Conservation (phyloP, 2,113 vertebrate species). For the Melospiza georgiana region DNA sequence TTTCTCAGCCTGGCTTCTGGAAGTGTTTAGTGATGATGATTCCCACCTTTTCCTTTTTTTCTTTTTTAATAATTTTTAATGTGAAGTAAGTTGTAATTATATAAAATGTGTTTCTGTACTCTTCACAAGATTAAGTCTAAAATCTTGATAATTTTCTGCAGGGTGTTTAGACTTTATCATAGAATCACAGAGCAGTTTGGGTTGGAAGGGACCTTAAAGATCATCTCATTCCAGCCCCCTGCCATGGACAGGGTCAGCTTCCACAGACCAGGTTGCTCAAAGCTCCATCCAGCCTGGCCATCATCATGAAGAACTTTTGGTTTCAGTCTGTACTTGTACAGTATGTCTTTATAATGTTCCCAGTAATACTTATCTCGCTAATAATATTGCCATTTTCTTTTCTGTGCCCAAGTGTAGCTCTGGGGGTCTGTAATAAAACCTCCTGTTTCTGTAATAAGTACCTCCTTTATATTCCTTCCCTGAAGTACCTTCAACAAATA, state of each 20-base stretch:
- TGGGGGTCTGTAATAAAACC: background rate
- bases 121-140: background rate
- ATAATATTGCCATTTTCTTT: background rate
- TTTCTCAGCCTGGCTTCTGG: background rate
- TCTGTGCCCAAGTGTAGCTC: background rate
- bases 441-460: conserved; percentile 13
- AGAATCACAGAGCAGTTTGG: background rate
- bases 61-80: background rate
- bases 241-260: background rate
- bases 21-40: background rate
- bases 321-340: background rate
- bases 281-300: background rate
- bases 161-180: background rate
- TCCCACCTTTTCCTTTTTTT: background rate
- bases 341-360: background rate
- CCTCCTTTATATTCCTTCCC: conserved; percentile 11
- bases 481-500: background rate
- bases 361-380: background rate
- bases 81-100: background rate
- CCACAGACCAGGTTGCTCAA: background rate
- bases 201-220: background rate
- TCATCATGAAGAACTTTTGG: background rate
- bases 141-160: background rate
- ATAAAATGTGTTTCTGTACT: background rate
- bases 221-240: background rate